Base-by-base conservation (phyloP, 2,113 vertebrate species). In the Platichthys flesus region DNA sequence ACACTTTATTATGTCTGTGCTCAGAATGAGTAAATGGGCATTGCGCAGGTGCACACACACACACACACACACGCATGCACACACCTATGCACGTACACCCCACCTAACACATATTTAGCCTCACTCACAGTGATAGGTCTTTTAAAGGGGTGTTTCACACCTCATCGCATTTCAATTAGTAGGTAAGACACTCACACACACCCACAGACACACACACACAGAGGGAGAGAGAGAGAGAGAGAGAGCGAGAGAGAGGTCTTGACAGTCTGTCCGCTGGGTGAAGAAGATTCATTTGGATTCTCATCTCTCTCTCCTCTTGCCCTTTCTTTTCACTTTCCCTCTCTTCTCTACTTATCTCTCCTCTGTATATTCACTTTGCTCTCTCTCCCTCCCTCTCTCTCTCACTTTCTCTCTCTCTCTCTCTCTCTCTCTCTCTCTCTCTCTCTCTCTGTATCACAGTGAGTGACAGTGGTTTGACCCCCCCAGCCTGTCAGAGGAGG, bases 141-240 rank as follows among this genome's bases (percentile, higher is more conserved):
- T 91, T 92, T 89, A 91, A 90, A 92, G 88, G 80, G 87, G 78
- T 86, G 89, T 90, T 93, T 93, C 92, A 93, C 92, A 92, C 90
- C 85, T 91, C 90, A 90, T 92, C 83, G 90, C 90, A 92, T 93
- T 93, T 93, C 90, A 92, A 93, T 93, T 93, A 93, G 90, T 81
- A 90, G 85, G 90, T 91, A 85, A 74, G 23, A 47, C 62, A 58
- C 28, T 9, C 52, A 6, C 49, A 20, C 16, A 10, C 58, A 35
- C 2, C 9, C 20, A n/a, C 28, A 74, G 64, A 71, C 60, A 82
- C 49, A 79, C 37, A 67, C 60, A 65, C 79, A 71, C 67, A 72
- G 67, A 23, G 60, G 3, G 37, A 2, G 37, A 42, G 40, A 67
- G 79, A 88, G 23, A 23, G 23, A 1, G 23, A 23, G 69, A 72